Base-by-base conservation (phyloP, 2,797 vertebrate genomes). In the Uromys caudimaculatus region DNA sequence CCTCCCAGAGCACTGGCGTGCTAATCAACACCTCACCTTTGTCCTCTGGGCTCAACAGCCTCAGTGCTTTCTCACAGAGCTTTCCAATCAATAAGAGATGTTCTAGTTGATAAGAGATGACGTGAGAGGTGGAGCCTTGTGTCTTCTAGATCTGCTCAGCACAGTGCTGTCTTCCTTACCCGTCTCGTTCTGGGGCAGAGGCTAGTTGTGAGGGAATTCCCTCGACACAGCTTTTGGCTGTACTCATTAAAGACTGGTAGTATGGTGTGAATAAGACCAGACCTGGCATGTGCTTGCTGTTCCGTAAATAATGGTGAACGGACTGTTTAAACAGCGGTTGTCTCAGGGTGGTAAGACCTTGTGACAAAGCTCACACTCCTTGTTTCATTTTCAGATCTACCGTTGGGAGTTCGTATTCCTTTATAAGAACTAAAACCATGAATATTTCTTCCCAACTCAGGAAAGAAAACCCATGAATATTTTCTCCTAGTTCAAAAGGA, bases 351-450 rank as follows among this genome's bases (percentile, higher is more conserved):
- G 88, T 52, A 23, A 62, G 38, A 41, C 4, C 47, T 13, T 44
- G 16, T 92, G 10, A 83, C 86, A 79, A 83, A 35, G 41, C 58
- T 93, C 58, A 44, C 71, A 64, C 91, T 62, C 1, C 47, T 77
- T 84, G 78, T 27, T 71, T 93, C 41, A 78, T 88, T 91, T 95
- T 71, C 52, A 41, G 24, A 50, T 94, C 32, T 67, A 41, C 71
- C 35, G 60, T 54, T 76, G 69, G 64, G 38, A 56, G 1, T 92
- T 44, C 62, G 67, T 73, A 24, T 69, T 62, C 38, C 27, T 79
- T 54, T 71, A 3, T 76, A 50, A 96, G 38, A 79, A 91, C 27
- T 24, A 38, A 90, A 60, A 14, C 8, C 14, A 1, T 85, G 71
- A 44, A n/a, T 75, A 32, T 41, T 73, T 95, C 5, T 32, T 29